Conservation (phyloP, 2,113 vertebrate species). For the Empidonax traillii region DNA sequence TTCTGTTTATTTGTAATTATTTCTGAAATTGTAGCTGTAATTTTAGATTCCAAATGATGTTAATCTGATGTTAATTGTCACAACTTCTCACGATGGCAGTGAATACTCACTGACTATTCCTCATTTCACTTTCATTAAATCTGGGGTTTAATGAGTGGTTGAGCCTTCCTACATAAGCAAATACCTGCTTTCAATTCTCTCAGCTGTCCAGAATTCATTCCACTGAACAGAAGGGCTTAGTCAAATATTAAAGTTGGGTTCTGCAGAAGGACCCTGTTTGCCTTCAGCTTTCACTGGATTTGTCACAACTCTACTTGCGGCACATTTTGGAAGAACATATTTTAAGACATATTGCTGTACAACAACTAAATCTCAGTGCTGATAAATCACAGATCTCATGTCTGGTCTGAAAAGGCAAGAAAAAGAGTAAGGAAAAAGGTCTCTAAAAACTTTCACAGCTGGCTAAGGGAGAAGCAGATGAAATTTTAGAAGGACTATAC, state of each 20-base stretch:
- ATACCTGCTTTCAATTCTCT: background rate
- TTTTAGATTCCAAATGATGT: background rate
- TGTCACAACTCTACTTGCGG: slow-evolving; percentile 41
- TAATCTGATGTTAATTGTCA: background rate
- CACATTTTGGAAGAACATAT: slow-evolving; percentile 57
- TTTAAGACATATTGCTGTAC: slow-evolving; percentile 59
- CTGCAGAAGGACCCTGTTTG: slow-evolving; percentile 25
- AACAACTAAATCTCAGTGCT: slow-evolving; percentile 36
- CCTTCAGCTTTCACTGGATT: slow-evolving; percentile 30
- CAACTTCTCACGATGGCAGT: background rate
- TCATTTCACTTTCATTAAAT: background rate
- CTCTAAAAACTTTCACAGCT: background rate
- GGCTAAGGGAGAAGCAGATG: background rate
- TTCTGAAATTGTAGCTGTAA: background rate
- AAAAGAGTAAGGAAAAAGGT: background rate
- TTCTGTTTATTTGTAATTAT: background rate
- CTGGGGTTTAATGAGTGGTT: background rate
- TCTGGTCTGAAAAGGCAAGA: slow-evolving; percentile 3
- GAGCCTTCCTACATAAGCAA: background rate
- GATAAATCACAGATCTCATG: slow-evolving; percentile 47
- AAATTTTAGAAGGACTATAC: background rate
- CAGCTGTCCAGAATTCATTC: background rate
- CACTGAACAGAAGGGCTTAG: background rate
- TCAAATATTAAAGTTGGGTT: background rate
- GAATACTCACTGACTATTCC: background rate